Conservation (phyloP, 2,888 invertebrate genomes). For the Watsonalla binaria region DNA sequence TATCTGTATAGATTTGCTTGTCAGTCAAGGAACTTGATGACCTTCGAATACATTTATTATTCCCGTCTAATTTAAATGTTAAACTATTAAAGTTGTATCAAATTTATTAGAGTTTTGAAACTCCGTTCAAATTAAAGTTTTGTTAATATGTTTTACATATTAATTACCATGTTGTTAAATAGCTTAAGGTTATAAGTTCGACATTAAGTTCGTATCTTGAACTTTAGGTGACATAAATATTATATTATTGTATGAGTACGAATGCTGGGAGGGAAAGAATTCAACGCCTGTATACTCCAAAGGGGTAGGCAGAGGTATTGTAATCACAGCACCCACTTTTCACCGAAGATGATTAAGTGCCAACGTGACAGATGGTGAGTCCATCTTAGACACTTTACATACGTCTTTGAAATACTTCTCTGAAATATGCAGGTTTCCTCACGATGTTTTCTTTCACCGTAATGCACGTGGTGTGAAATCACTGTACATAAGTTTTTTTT, state of each 20-base stretch:
- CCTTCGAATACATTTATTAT: slow-evolving; percentile 36
- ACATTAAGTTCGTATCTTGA: background rate
- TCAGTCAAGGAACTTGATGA: slow-evolving; percentile 25
- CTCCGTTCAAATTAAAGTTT: background rate
- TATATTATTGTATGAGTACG: background rate
- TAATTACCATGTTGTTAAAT: background rate
- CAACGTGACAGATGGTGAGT: no score
- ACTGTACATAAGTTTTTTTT: no score
- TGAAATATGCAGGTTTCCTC: no score
- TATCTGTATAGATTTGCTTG: slow-evolving; percentile 18
- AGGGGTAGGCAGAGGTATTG: no score
- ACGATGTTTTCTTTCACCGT: no score
- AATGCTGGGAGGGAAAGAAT: slow-evolving; percentile 28
- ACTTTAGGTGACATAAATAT: background rate
- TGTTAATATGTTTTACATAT: background rate
- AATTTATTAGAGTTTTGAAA: no score
- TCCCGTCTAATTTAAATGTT: slow-evolving; percentile 31
- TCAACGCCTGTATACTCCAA: no score
- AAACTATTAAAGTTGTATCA: background rate
- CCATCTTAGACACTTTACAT: no score
- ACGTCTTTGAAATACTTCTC: no score
- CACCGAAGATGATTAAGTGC: no score
- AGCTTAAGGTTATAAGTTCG: slow-evolving; percentile 1
- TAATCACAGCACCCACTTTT: no score
- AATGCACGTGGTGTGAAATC: no score